Base-by-base conservation (phyloP, 2,888 invertebrate species). In the Acronicta aceris region DNA sequence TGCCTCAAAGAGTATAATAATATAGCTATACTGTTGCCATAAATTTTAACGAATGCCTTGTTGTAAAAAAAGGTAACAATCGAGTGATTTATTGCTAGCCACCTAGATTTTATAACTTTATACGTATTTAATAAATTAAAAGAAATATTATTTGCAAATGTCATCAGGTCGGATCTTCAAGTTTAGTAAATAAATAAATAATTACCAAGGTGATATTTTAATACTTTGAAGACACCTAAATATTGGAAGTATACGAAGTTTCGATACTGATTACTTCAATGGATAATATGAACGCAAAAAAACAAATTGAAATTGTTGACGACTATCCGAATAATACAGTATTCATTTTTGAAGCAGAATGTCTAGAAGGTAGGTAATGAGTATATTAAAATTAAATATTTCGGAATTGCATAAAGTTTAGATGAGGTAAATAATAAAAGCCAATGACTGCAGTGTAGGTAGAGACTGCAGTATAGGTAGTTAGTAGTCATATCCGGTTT, bases 191-290 rank as follows among this genome's bases (percentile, higher is more conserved):
- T 84, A 83, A 85, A 85, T 85, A 85, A 83, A 75, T 85, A 83
- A 85, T 85, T 84, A 84, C 85, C 85, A 75, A 83, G 85, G 85
- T 83, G 85, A 85, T 84, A 65, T 63, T 43, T 51, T 59, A 68
- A 71, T 64, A 74, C 59, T 61, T 73, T 66, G 58, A 17, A 49
- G 40, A 46, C 41, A 47, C 47, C 27, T 49, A 40, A 36, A 55
- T 53, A 49, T 49, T 47, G 59, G 53, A 63, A 68, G 61, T 67
- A 50, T 59, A 51, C 49, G 10, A 65, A 65, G 53, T 59, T 59
- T 40, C 59, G 51, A 63, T 65, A 64, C 38, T 12, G 8, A 47
- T 64, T 56, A 49, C 47, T 47, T 48, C 47, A 30, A 49, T 36
- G 43, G 48, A 67, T 71, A 75, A 60, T 45, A 64, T 65, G 47